These are phyloP conservation scores for Caenorhabditis tropicalis DNA, from an alignment of 1,140 invertebrate species.

Conservation along the genomic window DNA sequence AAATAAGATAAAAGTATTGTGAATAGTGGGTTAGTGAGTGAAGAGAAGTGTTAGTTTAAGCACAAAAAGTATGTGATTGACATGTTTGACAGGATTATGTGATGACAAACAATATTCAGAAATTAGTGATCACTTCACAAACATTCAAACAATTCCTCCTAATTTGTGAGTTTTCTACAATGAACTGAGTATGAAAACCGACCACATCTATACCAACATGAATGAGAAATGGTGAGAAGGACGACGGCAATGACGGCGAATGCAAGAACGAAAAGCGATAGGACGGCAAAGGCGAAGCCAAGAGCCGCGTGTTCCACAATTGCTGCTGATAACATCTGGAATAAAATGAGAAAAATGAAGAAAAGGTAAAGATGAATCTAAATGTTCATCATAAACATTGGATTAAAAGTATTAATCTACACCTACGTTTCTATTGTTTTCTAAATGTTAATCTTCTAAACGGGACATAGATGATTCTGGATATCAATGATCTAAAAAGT, in stretches of 20 bases:
- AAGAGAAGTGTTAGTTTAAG: neutral
- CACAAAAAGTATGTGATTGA: neutral
- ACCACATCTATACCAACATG: slow-evolving; percentile 53
- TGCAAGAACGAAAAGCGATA: slow-evolving; percentile 49
- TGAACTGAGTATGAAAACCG: slow-evolving; percentile 35
- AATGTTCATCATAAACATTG: neutral
- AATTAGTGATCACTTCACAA: slow-evolving; percentile 16
- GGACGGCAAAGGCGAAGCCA: slow-evolving; percentile 52
- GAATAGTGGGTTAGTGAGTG: neutral
- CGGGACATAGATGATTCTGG: no score
- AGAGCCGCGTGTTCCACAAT: slow-evolving; percentile 51
- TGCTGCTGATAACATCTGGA: slow-evolving; percentile 46
- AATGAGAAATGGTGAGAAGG: slow-evolving; percentile 49
- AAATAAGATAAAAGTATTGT: neutral
- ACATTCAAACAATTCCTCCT: neutral
- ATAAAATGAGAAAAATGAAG: neutral
- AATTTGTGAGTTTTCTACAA: slow-evolving; percentile 7
- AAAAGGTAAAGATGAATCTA: neutral
- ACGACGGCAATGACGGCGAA: slow-evolving; percentile 51
- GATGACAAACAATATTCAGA: neutral
- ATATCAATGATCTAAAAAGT: neutral
- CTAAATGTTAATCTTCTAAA: neutral
- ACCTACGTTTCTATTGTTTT: neutral
- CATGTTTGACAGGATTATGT: slow-evolving; percentile 10
- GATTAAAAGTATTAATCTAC: neutral